Base-by-base conservation (phyloP, 2,113 vertebrate species). In the Benitochromis conjunctus region DNA sequence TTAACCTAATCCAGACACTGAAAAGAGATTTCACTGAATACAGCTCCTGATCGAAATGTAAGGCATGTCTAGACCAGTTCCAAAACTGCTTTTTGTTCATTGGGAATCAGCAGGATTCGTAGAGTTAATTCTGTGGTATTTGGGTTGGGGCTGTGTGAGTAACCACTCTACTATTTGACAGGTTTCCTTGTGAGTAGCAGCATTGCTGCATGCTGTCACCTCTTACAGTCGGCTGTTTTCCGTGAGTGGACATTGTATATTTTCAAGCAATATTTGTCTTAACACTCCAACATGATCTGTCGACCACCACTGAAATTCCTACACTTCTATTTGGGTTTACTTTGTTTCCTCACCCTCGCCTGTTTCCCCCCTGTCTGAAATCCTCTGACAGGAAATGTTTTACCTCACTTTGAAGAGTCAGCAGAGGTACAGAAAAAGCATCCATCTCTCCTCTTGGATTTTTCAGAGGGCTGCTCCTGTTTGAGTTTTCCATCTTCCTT, bases 231-330 rank as follows among this genome's bases (percentile, higher is more conserved):
- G 29, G 62, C 71, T 53, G 6, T 43, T 84, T 85, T 56, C 43
- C 55, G 36, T 24, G 46, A 80, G n/a, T 1, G 2, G 60, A 76
- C 34, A 53, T 86, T 29, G 29, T 14, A 36, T 55, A 4, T 24
- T 80, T 86, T 84, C 74, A 79, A 81, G 38, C 71, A 80, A 57
- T 88, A 79, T 90, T 92, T 83, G 88, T 87, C 53, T 88, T 86
- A 62, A 88, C 88, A 86, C 66, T 26, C 56, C 82, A 56, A 85
- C 46, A 74, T 11, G 62, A 92, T 76, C 66, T 84, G 79, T 83
- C 51, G 34, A 86, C 86, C 85, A 88, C 66, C 10, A 34, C 88
- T 51, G 53, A 87, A 87, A 92, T 91, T 91, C 79, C 84, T 86
- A 21, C 84, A 13, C 58, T 77, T 88, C 41, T 80, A 24, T 90